Conservation (phyloP, 2,888 invertebrate species). For the Bimastos eiseni region DNA sequence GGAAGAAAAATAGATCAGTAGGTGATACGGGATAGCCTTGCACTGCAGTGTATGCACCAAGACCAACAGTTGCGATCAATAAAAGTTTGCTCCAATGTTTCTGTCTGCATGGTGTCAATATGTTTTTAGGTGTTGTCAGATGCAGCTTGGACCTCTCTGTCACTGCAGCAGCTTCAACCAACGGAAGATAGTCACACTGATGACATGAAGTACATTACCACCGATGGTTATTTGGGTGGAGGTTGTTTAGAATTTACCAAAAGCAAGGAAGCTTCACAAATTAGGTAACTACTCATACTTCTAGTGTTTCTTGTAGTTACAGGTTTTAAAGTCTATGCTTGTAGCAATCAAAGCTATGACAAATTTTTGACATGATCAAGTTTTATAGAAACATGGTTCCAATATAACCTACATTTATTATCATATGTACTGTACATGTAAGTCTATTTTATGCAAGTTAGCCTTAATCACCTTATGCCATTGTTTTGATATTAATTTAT, state of each 20-base stretch:
- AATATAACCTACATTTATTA: background rate
- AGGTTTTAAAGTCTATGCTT: background rate
- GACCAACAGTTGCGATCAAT: too few species aligned
- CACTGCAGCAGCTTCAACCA: constrained; percentile 36
- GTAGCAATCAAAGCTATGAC: background rate
- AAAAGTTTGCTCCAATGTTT: too few species aligned
- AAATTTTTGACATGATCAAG: background rate
- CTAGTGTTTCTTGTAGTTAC: background rate
- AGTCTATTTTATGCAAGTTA: background rate
- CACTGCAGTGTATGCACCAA: too few species aligned
- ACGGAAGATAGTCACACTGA: constrained; percentile 16
- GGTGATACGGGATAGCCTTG: too few species aligned
- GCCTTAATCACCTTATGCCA: background rate
- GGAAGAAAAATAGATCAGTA: too few species aligned
- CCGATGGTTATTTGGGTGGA: constrained; percentile 28
- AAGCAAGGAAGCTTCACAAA: background rate
- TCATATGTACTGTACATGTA: background rate
- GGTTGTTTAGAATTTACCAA: constrained; percentile 26
- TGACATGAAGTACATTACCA: background rate
- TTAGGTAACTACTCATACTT: background rate
- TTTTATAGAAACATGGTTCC: background rate
- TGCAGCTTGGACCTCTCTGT: constrained; percentile 32
- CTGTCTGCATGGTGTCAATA: background rate
- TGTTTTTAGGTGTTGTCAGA: constrained; percentile 28
- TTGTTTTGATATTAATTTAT: too few species aligned